phyloP scores from a whole-genome alignment of 1,140 invertebrate species.

The Batillaria attramentaria region DNA sequence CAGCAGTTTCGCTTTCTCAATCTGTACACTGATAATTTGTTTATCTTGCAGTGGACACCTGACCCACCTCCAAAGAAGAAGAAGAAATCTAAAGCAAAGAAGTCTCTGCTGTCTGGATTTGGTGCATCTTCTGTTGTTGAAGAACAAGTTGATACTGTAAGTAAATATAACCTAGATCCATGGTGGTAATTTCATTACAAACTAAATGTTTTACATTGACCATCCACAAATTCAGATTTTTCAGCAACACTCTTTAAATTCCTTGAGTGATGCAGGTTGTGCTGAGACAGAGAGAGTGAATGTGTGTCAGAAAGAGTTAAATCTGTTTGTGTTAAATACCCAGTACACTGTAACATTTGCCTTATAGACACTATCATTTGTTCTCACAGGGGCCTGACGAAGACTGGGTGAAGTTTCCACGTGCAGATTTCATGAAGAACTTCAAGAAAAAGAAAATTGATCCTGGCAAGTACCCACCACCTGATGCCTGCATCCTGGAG shows the following conservation, averaged over 20 bases:
- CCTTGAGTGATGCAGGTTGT: neutral
- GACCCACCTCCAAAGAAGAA: slow-evolving; percentile 64
- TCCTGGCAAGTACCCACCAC: slow-evolving; percentile 53
- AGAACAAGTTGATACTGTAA: slow-evolving; percentile 45
- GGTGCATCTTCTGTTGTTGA: slow-evolving; percentile 49
- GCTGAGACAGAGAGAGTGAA: too few relatives aligned
- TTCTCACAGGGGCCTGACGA: slow-evolving; percentile 39
- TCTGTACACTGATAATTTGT: neutral
- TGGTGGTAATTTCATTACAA: too few relatives aligned
- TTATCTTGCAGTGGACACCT: slow-evolving; percentile 66
- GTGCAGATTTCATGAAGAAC: slow-evolving; percentile 66
- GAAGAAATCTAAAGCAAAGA: slow-evolving; percentile 61
- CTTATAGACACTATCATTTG: neutral
- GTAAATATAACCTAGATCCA: slow-evolving; percentile 10
- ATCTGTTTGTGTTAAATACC: too few relatives aligned
- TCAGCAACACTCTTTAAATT: neutral
- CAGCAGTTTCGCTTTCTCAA: too few relatives aligned
- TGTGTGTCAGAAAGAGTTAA: too few relatives aligned
- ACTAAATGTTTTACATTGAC: too few relatives aligned
- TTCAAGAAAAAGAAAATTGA: slow-evolving; percentile 61
- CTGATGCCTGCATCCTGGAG: slow-evolving; percentile 68
- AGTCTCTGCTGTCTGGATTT: slow-evolving; percentile 68
- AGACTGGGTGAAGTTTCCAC: slow-evolving; percentile 62
- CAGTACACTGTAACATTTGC: too few relatives aligned
- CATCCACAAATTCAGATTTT: neutral